Evolutionary conservation across 2,888 invertebrate genomes (phyloP).

Genomic region (Galerucella pusilla): DNA sequence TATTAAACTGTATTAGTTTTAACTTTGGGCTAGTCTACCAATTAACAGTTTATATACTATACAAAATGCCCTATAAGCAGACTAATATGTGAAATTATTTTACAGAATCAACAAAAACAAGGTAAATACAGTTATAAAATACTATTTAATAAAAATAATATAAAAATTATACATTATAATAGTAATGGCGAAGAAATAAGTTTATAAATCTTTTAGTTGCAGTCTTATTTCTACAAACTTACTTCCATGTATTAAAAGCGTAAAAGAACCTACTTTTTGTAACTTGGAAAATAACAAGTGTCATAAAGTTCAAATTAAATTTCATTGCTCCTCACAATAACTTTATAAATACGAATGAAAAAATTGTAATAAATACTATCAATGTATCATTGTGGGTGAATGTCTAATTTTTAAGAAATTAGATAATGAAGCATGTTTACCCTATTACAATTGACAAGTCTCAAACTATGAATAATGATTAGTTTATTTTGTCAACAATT

Average conservation of each 20-base stretch:
- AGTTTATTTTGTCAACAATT: background rate
- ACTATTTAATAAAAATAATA: slow-evolving; percentile 22
- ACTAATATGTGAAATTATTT: no score
- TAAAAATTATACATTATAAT: slow-evolving; percentile 16
- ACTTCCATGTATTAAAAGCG: slow-evolving; percentile 3
- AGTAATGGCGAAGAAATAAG: slow-evolving; percentile 10
- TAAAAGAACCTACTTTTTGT: background rate
- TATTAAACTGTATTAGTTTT: no score
- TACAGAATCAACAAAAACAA: background rate
- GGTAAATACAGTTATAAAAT: background rate
- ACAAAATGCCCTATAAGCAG: no score
- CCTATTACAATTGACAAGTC: background rate
- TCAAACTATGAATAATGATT: background rate
- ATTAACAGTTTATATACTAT: no score
- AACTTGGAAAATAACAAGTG: background rate
- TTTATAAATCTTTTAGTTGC: slow-evolving; percentile 8
- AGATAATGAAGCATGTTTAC: background rate
- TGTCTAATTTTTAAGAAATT: background rate
- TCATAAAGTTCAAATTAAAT: background rate
- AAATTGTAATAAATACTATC: background rate
- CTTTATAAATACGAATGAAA: slow-evolving; percentile 1
- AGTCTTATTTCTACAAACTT: background rate
- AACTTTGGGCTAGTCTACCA: no score
- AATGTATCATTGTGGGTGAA: background rate
- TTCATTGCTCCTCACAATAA: background rate